Percentiles rank a stretch among this genome's conserved stretches.
These are phyloP conservation scores for Petrosia ficiformis DNA, from an alignment of 37 sponge, comb jelly and placozoan species.

Conservation along the genomic window DNA sequence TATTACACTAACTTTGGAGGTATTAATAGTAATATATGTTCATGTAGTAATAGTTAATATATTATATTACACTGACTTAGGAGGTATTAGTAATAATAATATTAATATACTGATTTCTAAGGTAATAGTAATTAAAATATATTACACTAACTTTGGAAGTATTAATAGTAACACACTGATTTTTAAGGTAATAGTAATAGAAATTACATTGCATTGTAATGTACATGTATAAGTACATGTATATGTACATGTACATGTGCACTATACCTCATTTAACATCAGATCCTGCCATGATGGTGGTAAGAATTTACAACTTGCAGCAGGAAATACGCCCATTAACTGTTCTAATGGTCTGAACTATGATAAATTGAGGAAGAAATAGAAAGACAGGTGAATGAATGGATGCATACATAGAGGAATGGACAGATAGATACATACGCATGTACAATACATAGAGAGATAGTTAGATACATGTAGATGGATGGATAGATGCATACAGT, in stretches of 20 bases:
- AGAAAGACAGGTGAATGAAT: background rate
- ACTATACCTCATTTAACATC: slow-evolving; percentile 77
- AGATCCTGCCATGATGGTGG: slow-evolving; percentile 82
- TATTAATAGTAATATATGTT: no score
- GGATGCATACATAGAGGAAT: slow-evolving; percentile 22
- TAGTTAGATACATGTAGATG: no score
- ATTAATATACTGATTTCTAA: no score
- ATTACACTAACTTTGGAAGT: no score
- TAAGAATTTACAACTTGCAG: slow-evolving; percentile 90
- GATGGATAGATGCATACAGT: background rate
- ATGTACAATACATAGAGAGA: background rate
- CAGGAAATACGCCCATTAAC: slow-evolving; percentile 99
- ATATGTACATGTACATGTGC: background rate
- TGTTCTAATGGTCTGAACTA: slow-evolving; percentile 96
- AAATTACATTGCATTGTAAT: no score
- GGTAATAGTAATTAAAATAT: no score
- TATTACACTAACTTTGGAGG: no score
- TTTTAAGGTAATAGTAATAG: background rate
- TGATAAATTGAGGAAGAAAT: background rate
- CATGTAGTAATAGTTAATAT: background rate
- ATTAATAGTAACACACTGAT: no score
- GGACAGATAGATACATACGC: no score
- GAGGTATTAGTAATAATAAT: no score
- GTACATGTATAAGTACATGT: background rate
- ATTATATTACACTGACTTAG: no score